These are phyloP conservation scores for Danio kyathit DNA, from an alignment of 2,797 vertebrate species.

Conservation along the genomic window DNA sequence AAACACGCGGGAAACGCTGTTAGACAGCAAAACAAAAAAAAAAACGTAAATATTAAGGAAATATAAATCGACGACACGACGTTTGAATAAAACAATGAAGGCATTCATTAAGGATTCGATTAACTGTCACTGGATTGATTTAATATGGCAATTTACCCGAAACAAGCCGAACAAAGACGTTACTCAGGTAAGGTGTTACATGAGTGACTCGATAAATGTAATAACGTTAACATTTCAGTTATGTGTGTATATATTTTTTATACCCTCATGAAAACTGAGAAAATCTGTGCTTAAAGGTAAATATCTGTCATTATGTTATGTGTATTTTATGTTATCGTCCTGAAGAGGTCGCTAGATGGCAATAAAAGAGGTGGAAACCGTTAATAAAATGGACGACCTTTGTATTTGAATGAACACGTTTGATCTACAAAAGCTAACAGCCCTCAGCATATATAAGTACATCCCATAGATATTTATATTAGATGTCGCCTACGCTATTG, in stretches of 20 bases:
- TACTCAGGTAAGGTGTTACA: not conserved
- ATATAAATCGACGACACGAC: not conserved
- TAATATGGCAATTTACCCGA: not conserved
- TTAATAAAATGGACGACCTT: too few relatives aligned
- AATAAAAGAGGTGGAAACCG: not conserved
- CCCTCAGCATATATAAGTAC: too few relatives aligned
- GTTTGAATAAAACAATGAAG: not conserved
- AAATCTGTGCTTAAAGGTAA: not conserved
- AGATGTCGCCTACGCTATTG: too few relatives aligned
- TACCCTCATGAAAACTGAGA: not conserved
- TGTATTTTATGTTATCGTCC: not conserved
- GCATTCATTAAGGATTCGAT: not conserved
- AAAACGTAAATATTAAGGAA: too few relatives aligned
- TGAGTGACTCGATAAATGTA: not conserved
- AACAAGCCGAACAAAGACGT: not conserved
- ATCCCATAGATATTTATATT: too few relatives aligned
- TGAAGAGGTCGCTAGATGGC: conserved; percentile 26
- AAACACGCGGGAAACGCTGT: not conserved
- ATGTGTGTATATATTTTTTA: not conserved
- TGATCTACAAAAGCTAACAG: too few relatives aligned
- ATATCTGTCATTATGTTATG: not conserved
- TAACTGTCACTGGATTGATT: not conserved
- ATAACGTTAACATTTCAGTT: not conserved
- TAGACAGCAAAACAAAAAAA: not conserved
- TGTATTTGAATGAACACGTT: too few relatives aligned